phyloP scores from a whole-genome alignment of 2,888 invertebrate genomes.

The Sycophila texana region DNA sequence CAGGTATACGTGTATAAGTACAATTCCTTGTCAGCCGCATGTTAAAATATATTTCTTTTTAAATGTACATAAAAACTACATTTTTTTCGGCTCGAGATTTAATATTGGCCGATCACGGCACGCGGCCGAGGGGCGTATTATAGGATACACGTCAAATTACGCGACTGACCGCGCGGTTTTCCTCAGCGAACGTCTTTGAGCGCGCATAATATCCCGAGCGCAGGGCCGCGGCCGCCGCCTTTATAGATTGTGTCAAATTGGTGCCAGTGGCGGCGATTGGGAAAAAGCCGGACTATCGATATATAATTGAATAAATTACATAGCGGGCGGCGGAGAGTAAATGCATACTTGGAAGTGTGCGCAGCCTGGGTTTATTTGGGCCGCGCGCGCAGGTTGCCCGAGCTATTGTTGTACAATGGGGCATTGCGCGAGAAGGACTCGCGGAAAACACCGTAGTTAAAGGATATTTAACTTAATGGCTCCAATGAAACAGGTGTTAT shows the following conservation, averaged over 20 bases:
- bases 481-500: constrained; percentile 37
- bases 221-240: constrained; percentile 36
- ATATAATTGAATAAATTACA: constrained; percentile 49
- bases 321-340: not conserved
- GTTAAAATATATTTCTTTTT: not conserved
- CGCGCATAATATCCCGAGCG: constrained; percentile 25
- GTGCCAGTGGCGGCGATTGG: constrained; percentile 42
- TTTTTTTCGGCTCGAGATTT: too few relatives aligned
- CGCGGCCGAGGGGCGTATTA: not conserved
- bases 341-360: not conserved
- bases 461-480: constrained; percentile 33
- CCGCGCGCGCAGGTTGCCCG: constrained; percentile 21
- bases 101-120: not conserved
- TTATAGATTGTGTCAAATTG: constrained; percentile 69
- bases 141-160: constrained; percentile 45
- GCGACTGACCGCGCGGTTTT: constrained; percentile 26
- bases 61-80: too few relatives aligned
- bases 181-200: constrained; percentile 25
- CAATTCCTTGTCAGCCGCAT: constrained; percentile 45
- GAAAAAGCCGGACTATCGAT: constrained; percentile 20
- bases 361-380: not conserved
- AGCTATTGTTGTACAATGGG: constrained; percentile 30
- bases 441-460: not conserved
- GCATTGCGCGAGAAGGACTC: constrained; percentile 9
- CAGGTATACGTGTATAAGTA: constrained; percentile 45